These are phyloP conservation scores for Dysdera silvatica DNA, from an alignment of 1,140 invertebrate species.

Conservation along the genomic window DNA sequence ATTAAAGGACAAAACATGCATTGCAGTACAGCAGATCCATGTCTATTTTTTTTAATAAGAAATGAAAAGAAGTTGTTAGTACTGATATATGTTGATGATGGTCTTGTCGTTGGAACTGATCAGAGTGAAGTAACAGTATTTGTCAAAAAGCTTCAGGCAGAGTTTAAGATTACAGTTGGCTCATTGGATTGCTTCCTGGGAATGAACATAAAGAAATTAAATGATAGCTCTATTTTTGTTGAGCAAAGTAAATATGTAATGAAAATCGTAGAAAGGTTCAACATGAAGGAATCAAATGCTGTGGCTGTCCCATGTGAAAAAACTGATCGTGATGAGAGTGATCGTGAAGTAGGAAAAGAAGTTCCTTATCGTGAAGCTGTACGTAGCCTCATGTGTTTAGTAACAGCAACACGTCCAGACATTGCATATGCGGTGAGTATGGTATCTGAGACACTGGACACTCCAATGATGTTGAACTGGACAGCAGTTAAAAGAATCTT, in stretches of 20 bases:
- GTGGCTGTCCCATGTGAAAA: conserved; percentile 16
- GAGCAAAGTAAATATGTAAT: conserved; percentile 4
- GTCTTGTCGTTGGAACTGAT: conserved; percentile 37
- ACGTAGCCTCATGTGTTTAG: conserved; percentile 43
- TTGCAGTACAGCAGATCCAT: conserved; percentile 4
- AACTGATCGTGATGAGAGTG: neutral
- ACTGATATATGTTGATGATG: conserved; percentile 48
- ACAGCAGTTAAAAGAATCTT: conserved; percentile 43
- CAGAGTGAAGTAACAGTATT: conserved; percentile 7
- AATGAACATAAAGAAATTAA: conserved; percentile 7
- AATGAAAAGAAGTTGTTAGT: conserved; percentile 34
- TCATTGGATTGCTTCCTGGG: conserved; percentile 11
- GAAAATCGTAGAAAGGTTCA: conserved; percentile 22
- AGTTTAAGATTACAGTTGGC: conserved; percentile 18
- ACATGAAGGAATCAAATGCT: conserved; percentile 20
- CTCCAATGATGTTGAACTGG: conserved; percentile 30
- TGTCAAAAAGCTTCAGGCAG: neutral
- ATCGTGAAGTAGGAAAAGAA: neutral
- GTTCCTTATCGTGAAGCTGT: conserved; percentile 23
- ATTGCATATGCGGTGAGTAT: conserved; percentile 44
- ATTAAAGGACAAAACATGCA: neutral
- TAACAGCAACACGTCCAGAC: conserved; percentile 45
- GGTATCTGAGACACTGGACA: neutral
- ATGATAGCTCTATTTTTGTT: conserved; percentile 19
- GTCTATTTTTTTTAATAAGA: conserved; percentile 10